A percentile compares a stretch with the other conserved stretches of the same genome.
Evolutionary conservation across 2,888 invertebrate species (phyloP).

Genomic region (Apantesis nais): DNA sequence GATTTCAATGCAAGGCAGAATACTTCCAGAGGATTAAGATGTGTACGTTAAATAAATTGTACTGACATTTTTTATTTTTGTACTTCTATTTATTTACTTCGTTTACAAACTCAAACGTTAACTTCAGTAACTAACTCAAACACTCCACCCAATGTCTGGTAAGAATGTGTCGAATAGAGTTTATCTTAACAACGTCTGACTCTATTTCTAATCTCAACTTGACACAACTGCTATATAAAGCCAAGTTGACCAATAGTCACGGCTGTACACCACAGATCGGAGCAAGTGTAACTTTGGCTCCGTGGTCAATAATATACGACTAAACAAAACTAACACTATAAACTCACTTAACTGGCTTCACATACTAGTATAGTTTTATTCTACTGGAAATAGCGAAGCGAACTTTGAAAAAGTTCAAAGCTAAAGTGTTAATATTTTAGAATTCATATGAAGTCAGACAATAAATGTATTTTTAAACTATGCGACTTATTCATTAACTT

Average conservation of each 20-base stretch:
- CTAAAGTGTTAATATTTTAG: background rate
- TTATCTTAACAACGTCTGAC: background rate
- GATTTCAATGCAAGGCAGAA: too few species aligned
- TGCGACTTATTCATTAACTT: too few species aligned
- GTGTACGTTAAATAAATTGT: too few species aligned
- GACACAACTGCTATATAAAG: background rate
- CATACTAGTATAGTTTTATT: background rate
- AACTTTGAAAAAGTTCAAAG: background rate
- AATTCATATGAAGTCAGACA: background rate
- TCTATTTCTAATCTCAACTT: conserved; percentile 11
- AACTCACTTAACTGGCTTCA: background rate
- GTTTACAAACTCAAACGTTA: too few species aligned
- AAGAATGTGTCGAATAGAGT: background rate
- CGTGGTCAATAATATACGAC: background rate
- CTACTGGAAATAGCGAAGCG: background rate
- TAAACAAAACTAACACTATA: background rate
- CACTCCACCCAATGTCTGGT: background rate
- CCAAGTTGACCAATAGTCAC: background rate
- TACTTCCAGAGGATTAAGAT: too few species aligned
- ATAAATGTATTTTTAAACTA: too few species aligned
- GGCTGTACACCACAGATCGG: background rate
- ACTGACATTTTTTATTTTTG: too few species aligned
- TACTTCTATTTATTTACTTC: too few species aligned
- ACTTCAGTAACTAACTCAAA: too few species aligned
- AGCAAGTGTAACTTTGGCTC: background rate